Base-by-base conservation (phyloP, 35 echinoderm and acorn worm genomes). In the Amphiura filiformis region DNA sequence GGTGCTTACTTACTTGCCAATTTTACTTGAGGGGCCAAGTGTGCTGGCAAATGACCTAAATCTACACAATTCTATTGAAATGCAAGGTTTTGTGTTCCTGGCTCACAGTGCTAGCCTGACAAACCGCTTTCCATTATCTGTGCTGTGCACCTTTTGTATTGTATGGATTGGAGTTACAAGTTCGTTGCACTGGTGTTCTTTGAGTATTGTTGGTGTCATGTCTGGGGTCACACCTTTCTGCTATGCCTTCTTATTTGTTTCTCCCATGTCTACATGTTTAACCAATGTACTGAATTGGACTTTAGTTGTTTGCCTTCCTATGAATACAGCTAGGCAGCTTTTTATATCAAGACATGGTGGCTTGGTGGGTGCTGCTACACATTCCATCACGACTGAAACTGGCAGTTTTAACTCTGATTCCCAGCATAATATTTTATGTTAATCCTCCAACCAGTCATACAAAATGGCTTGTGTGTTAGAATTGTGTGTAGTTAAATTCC, bases 21-120 rank as follows among this genome's bases (percentile, higher is more conserved):
- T 52, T 70, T 70, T 18, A 70, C 61, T 70, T 3, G 11, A n/a
- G 61, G 61, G 61, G 7, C 61, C 26, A 13, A 47, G 61, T n/a
- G n/a, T n/a, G n/a, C n/a, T n/a, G n/a, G n/a, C 28, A 30, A 70
- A 18, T 70, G 61, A 70, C 61, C 61, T 70, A 70, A 70, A 70
- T 70, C 61, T 70, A 30, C 61, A 70, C 61, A 70, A 70, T 70
- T 70, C 61, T n/a, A 70, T 70, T 70, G 28, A 70, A 70, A 70
- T 70, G 61, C 7, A 70, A 70, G 7, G 7, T 70, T 70, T 70
- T 70, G 61, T 70, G 61, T 26, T 18, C 28, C 26, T 5, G 28
- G 28, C 7, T 7, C 44, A 52, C 7, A 11, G 44, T 7, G 44
- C 61, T 70, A 23, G 61, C 7, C 28, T n/a, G 20, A 18, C 28